A percentile compares a stretch with the other conserved stretches of the same genome.
phyloP scores from a whole-genome alignment of 2,888 invertebrate species.

The Isoperla grammatica region DNA sequence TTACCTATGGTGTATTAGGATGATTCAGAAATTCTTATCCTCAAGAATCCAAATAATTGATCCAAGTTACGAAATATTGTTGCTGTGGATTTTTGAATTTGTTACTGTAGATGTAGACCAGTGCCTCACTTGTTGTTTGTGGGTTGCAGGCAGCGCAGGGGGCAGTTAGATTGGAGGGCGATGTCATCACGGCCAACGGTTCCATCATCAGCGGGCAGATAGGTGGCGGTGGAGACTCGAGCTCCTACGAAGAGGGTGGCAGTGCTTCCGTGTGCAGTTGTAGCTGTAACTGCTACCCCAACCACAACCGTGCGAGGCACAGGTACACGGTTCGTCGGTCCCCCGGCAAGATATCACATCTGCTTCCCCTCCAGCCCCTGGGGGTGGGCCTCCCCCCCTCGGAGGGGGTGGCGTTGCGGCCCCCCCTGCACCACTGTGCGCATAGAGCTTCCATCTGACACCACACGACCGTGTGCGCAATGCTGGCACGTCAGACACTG shows the following conservation, averaged over 20 bases:
- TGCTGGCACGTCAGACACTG: neutral
- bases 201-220: constrained; percentile 72
- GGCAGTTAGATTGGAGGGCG: constrained; percentile 91
- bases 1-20: no score
- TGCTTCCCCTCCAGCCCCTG: constrained; percentile 47
- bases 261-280: constrained; percentile 46
- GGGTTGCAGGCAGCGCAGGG: constrained; percentile 83
- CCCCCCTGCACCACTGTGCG: constrained; percentile 41
- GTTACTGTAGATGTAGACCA: no score
- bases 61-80: no score
- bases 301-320: constrained; percentile 41
- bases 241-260: constrained; percentile 40
- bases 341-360: constrained; percentile 50
- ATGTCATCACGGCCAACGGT: constrained; percentile 93
- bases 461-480: constrained; percentile 13
- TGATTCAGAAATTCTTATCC: no score
- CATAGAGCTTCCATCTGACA: constrained; percentile 44
- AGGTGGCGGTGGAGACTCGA: constrained; percentile 36
- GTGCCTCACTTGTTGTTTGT: no score
- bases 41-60: no score
- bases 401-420: constrained; percentile 31
- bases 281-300: constrained; percentile 45
- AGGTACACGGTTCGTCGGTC: constrained; percentile 50
- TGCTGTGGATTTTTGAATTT: no score
- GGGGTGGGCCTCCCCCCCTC: constrained; percentile 33